These are phyloP conservation scores for Stenodema calcarata DNA, from an alignment of 2,888 invertebrate species.

Conservation along the genomic window DNA sequence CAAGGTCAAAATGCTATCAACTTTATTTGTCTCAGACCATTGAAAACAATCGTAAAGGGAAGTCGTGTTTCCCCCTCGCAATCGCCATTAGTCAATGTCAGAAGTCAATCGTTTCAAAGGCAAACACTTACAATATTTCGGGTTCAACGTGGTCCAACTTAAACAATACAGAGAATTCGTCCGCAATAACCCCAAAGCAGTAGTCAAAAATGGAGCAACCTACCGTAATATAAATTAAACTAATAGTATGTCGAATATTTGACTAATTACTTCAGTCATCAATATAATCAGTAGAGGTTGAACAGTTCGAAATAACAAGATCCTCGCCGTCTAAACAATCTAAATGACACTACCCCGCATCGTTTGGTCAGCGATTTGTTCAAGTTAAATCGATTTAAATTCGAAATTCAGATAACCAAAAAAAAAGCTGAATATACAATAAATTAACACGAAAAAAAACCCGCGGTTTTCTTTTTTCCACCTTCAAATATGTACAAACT, in stretches of 20 bases:
- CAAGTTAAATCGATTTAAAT: slow-evolving; percentile 10
- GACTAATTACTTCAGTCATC: not conserved
- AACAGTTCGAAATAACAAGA: slow-evolving; percentile 31
- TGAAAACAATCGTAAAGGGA: too few relatives aligned
- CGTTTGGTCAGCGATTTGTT: slow-evolving; percentile 37
- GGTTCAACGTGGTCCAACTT: too few relatives aligned
- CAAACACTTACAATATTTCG: too few relatives aligned
- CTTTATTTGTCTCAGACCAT: too few relatives aligned
- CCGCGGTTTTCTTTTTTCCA: not conserved
- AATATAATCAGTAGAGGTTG: not conserved
- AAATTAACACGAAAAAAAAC: slow-evolving; percentile 9
- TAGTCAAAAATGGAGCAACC: not conserved
- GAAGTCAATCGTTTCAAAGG: too few relatives aligned
- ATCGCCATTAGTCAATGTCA: too few relatives aligned
- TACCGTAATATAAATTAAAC: not conserved
- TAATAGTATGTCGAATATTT: not conserved
- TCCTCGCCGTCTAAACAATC: not conserved
- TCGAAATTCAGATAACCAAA: too few relatives aligned
- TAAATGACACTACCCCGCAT: slow-evolving; percentile 20
- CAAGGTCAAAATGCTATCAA: too few relatives aligned
- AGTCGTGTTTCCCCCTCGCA: too few relatives aligned
- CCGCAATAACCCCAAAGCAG: not conserved
- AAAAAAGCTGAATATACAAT: slow-evolving; percentile 7
- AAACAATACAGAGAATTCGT: not conserved
- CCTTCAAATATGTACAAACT: slow-evolving; percentile 39